These are phyloP conservation scores for Neosilurus mollespiculum DNA, from an alignment of 2,797 vertebrate genomes.

Conservation along the genomic window DNA sequence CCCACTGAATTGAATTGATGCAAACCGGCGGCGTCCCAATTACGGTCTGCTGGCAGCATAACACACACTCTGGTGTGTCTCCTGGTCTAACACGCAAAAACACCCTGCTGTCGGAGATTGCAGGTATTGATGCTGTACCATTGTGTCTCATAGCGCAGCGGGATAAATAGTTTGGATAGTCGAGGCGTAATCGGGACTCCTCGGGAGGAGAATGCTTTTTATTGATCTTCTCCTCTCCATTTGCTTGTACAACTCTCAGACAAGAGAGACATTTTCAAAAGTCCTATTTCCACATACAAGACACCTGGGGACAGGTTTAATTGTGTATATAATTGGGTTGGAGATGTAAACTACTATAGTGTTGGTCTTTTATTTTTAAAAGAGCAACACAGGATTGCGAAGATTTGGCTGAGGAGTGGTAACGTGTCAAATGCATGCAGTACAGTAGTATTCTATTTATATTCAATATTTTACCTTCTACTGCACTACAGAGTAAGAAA, in stretches of 20 bases:
- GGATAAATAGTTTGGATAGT: conserved; percentile 71
- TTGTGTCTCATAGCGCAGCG: conserved; percentile 71
- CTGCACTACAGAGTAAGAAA: neutral
- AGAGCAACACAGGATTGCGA: neutral
- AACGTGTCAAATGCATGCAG: neutral
- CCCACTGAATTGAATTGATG: conserved; percentile 75
- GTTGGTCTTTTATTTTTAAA: conserved; percentile 7
- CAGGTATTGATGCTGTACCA: conserved; percentile 75
- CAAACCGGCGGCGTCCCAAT: conserved; percentile 71
- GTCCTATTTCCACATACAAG: conserved; percentile 32
- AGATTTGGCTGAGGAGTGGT: neutral
- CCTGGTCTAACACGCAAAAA: conserved; percentile 59
- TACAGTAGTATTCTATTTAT: neutral
- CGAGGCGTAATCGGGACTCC: conserved; percentile 72
- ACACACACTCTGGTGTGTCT: conserved; percentile 60
- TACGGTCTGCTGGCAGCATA: conserved; percentile 68
- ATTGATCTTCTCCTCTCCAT: conserved; percentile 66
- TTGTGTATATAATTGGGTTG: conserved; percentile 15
- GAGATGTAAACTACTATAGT: conserved; percentile 31
- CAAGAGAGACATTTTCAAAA: conserved; percentile 25
- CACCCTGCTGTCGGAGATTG: conserved; percentile 62
- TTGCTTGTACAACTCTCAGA: conserved; percentile 41
- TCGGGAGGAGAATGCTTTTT: conserved; percentile 74
- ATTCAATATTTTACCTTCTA: neutral
- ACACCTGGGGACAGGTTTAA: conserved; percentile 16